phyloP scores from a whole-genome alignment of 2,888 invertebrate genomes.

The Calliphora vomitoria region DNA sequence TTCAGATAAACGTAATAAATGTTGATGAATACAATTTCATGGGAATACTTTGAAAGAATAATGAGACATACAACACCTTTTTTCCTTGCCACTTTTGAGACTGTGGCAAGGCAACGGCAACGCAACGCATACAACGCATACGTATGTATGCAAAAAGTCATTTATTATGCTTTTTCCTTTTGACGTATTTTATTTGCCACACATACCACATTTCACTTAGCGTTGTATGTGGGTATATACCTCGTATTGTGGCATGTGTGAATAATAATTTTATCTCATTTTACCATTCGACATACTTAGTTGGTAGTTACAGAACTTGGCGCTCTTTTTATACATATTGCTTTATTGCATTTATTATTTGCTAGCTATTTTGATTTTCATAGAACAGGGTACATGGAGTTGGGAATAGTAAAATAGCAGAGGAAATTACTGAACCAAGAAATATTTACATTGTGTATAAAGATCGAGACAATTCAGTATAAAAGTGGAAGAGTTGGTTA shows the following conservation, averaged over 20 bases:
- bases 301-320: not conserved
- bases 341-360: not conserved
- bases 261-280: conserved; percentile 8
- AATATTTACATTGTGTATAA: no score
- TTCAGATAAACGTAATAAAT: conserved; percentile 8
- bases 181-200: conserved; percentile 2
- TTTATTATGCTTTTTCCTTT: conserved; percentile 26
- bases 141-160: conserved; percentile 22
- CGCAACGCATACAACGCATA: not conserved
- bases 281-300: not conserved
- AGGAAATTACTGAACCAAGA: not conserved
- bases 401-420: not conserved
- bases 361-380: not conserved
- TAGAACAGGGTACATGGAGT: not conserved
- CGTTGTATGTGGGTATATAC: not conserved
- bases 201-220: not conserved
- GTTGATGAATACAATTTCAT: conserved; percentile 3
- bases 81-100: not conserved
- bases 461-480: no score
- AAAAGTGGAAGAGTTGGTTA: no score
- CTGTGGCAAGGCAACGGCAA: not conserved
- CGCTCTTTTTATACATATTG: not conserved
- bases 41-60: not conserved
- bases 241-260: not conserved
- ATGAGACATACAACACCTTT: conserved; percentile 2